Evolutionary conservation across 30 jellyfish, hydroid and myxozoan species (phyloP).

Genomic region (Aurelia aurita complex sp. Pacific): DNA sequence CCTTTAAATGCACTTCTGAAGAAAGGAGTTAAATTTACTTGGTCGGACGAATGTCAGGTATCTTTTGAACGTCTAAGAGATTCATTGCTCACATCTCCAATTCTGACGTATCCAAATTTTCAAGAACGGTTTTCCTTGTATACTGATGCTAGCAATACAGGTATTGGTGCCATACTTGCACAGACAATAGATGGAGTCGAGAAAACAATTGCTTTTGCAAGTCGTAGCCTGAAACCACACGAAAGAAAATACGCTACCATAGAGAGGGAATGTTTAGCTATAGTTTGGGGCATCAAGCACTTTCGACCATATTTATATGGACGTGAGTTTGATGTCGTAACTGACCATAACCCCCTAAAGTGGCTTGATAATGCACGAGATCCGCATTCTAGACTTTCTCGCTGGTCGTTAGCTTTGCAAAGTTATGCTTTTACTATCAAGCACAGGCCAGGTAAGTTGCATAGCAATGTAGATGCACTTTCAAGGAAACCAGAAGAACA

Average conservation of each 20-base stretch:
- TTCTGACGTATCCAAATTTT: conserved; percentile 52
- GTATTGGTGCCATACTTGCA: conserved; percentile 38
- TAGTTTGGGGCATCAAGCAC: conserved; percentile 18
- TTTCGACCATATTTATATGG: too few species aligned
- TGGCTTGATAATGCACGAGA: too few species aligned
- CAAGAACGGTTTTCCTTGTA: not conserved
- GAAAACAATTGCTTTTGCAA: conserved; percentile 39
- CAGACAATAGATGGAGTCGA: conserved; percentile 55
- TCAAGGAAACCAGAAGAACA: too few species aligned
- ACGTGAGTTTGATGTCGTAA: too few species aligned
- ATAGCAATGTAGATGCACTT: too few species aligned
- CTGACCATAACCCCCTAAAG: too few species aligned
- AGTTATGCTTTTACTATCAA: too few species aligned
- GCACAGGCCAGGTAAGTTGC: too few species aligned
- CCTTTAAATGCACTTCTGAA: conserved; percentile 40
- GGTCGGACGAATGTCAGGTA: conserved; percentile 41
- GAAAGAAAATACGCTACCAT: conserved; percentile 48
- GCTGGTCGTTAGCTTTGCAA: too few species aligned
- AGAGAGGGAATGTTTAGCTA: conserved; percentile 31
- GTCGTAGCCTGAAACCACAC: conserved; percentile 27
- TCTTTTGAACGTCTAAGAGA: conserved; percentile 51
- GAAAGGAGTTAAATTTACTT: too few species aligned
- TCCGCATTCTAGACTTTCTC: too few species aligned
- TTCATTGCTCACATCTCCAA: conserved; percentile 42
- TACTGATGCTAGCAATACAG: too few species aligned